phyloP scores from a whole-genome alignment of 2,113 vertebrate species.

The Bubo bubo region DNA sequence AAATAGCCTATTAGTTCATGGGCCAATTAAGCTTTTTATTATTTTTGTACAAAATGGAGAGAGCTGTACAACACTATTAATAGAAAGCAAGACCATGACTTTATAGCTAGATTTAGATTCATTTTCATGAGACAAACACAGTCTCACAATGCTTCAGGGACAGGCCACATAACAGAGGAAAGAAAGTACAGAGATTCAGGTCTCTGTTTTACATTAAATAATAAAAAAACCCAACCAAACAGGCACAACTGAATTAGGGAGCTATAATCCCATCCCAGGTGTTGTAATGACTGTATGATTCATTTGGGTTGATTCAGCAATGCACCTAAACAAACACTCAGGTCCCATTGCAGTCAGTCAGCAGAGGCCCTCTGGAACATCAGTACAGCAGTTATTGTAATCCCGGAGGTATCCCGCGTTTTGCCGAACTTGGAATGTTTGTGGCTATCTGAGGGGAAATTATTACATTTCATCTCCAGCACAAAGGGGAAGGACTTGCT shows the following conservation, averaged over 20 bases:
- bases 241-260: neutral
- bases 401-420: neutral
- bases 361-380: neutral
- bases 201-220: neutral
- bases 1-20: neutral
- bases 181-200: neutral
- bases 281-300: rapidly evolving
- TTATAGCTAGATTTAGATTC: neutral
- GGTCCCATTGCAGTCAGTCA: neutral
- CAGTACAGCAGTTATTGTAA: rapidly evolving
- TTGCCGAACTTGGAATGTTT: neutral
- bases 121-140: neutral
- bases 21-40: neutral
- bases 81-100: neutral
- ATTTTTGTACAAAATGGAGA: neutral
- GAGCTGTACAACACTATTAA: neutral
- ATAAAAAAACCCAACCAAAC: neutral
- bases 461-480: neutral
- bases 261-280: neutral
- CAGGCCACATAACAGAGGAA: neutral
- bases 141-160: neutral
- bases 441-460: neutral
- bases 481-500: neutral
- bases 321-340: neutral
- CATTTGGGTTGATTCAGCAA: neutral